Percentiles rank a stretch among this genome's conserved stretches.
phyloP scores from a whole-genome alignment of 2,888 invertebrate species.

The Cantharis lateralis region DNA sequence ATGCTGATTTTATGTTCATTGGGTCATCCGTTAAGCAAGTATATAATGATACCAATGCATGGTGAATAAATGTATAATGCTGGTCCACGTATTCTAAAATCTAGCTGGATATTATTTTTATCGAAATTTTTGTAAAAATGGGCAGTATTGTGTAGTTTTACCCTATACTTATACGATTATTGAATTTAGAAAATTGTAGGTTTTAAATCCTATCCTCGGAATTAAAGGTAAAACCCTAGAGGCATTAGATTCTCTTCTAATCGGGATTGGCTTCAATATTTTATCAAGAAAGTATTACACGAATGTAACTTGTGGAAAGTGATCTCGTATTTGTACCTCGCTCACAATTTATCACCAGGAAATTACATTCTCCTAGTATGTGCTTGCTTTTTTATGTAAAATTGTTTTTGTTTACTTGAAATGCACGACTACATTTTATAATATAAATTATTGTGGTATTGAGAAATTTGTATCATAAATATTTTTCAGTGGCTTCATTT shows the following conservation, averaged over 20 bases:
- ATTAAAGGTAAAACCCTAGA: conserved; percentile 10
- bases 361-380: conserved; percentile 3
- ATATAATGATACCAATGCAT: no score
- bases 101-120: neutral
- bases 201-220: conserved; percentile 16
- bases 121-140: neutral
- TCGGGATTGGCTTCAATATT: conserved; percentile 21
- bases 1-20: no score
- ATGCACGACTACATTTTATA: neutral
- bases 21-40: no score
- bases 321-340: conserved; percentile 6
- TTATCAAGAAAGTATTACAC: conserved; percentile 12
- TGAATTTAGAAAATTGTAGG: conserved; percentile 16
- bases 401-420: neutral
- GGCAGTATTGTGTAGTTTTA: neutral
- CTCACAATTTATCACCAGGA: neutral
- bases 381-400: neutral
- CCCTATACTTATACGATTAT: neutral
- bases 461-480: neutral
- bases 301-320: conserved; percentile 9
- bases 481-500: neutral
- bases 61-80: no score
- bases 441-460: neutral
- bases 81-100: no score
- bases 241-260: conserved; percentile 17